Percentiles rank a stretch among this genome's conserved stretches.
Conservation (phyloP, 2,888 invertebrate species). For the Synanthedon tipuliformis region DNA sequence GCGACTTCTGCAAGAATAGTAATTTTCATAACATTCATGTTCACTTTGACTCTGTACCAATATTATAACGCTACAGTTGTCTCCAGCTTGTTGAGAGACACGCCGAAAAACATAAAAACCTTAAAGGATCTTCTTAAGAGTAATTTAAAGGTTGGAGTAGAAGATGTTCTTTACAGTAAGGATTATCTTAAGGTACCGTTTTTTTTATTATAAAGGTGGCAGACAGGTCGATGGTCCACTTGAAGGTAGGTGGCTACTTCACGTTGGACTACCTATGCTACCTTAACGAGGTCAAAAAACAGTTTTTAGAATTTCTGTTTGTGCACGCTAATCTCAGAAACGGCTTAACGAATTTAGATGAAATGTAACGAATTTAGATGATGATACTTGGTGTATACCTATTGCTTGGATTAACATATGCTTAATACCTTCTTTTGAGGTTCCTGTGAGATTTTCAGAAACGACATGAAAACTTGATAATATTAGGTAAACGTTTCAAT, state of each 20-base stretch:
- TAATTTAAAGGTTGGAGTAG: conserved; percentile 70
- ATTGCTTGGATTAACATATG: too few relatives aligned
- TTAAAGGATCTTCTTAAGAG: conserved; percentile 71
- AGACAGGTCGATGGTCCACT: not conserved
- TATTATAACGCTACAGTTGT: conserved; percentile 79
- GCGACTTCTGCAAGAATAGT: conserved; percentile 65
- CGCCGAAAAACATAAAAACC: conserved; percentile 72
- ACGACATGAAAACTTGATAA: not conserved
- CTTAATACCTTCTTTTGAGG: too few relatives aligned
- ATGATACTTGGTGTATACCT: too few relatives aligned
- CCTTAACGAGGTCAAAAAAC: too few relatives aligned
- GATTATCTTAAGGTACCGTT: conserved; percentile 72
- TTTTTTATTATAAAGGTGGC: not conserved
- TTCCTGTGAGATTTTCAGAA: too few relatives aligned
- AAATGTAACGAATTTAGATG: too few relatives aligned
- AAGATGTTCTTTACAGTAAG: conserved; percentile 73
- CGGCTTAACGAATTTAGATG: too few relatives aligned
- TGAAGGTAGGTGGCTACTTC: too few relatives aligned
- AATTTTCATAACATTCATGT: conserved; percentile 64
- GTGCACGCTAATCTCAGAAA: too few relatives aligned
- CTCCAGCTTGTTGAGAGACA: conserved; percentile 72
- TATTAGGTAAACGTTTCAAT: not conserved
- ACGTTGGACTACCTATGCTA: too few relatives aligned
- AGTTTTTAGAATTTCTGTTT: too few relatives aligned
- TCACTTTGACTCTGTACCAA: conserved; percentile 73